Evolutionary conservation across 2,113 vertebrate species (phyloP).

Genomic region (Centrocercus urophasianus): DNA sequence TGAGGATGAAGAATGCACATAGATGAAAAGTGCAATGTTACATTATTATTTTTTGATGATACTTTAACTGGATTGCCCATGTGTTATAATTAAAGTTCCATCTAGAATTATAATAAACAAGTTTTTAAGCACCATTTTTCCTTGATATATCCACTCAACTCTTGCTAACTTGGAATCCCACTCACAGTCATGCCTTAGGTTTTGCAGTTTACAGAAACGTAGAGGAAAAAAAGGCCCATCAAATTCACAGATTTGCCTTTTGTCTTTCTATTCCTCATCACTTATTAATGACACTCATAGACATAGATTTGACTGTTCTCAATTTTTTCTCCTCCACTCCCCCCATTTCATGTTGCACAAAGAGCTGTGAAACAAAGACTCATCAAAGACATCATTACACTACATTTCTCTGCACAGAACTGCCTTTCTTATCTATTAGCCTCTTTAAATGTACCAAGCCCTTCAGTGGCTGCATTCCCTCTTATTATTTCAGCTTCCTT

Average conservation of each 20-base stretch:
- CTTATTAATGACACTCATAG: slow-evolving; percentile 71
- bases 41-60: neutral
- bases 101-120: neutral
- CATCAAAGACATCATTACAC: slow-evolving; percentile 75
- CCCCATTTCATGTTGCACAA: slow-evolving; percentile 63
- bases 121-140: neutral
- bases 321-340: slow-evolving; percentile 39
- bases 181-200: slow-evolving; percentile 31
- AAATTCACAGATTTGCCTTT: slow-evolving; percentile 59
- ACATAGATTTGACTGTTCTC: slow-evolving; percentile 55
- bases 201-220: slow-evolving; percentile 60
- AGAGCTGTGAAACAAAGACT: slow-evolving; percentile 72
- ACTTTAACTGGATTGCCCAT: neutral
- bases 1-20: neutral
- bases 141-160: neutral
- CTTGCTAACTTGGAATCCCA: neutral
- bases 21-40: neutral
- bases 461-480: slow-evolving; percentile 19
- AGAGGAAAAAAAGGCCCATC: slow-evolving; percentile 63
- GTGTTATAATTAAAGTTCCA: neutral
- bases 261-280: slow-evolving; percentile 70
- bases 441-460: slow-evolving; percentile 48
- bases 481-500: slow-evolving; percentile 38
- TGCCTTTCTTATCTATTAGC: slow-evolving; percentile 65
- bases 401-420: slow-evolving; percentile 64